Evolutionary conservation across 2,888 invertebrate species (phyloP), one percentile per base, ranked within the genome.

Genomic region (Siphonodentalium dalli): DNA sequence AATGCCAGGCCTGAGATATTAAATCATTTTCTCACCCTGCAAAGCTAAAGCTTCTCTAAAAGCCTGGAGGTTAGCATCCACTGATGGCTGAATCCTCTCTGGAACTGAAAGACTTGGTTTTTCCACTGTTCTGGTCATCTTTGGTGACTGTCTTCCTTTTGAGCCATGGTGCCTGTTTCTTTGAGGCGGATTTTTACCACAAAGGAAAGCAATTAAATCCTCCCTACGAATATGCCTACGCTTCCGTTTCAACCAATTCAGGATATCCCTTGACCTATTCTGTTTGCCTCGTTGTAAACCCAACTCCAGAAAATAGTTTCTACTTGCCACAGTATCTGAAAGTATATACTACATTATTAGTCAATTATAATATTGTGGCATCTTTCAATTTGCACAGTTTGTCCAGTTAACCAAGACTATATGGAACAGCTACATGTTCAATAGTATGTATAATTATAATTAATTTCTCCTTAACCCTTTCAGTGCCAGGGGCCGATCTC

Each of bases 121-220:
- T 31, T 72, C 75, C 26, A 65, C 33, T 27, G 33, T 38, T 26
- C 47, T 35, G 44, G 54, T 35, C 24, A 61, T 40, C 26, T 54
- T 53, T 40, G 50, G 53, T 34, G 63, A 44, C 54, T 71, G 71
- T 39, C 68, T 42, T 26, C 49, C 54, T 33, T 59, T 53, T 39
- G 63, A 46, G 44, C 48, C 50, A 9, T 62, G 31, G 28, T 60
- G 37, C 49, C 63, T 63, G 46, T 60, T 57, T 39, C 75, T 61
- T 18, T 86, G 85, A 58, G 89, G 89, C 54, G 87, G 85, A 45
- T 63, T 74, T 65, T 78, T 79, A 31, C 90, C 90, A 68, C 89
- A 87, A 54, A 91, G 85, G 83, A 89, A 90, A 18, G 90, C 88
- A 69, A 90, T 83, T 24, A 91, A 84, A 76, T 91, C 90, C 74